These are phyloP conservation scores for Ophioninae sp. DNA, from an alignment of 2,888 invertebrate species.

Conservation along the genomic window DNA sequence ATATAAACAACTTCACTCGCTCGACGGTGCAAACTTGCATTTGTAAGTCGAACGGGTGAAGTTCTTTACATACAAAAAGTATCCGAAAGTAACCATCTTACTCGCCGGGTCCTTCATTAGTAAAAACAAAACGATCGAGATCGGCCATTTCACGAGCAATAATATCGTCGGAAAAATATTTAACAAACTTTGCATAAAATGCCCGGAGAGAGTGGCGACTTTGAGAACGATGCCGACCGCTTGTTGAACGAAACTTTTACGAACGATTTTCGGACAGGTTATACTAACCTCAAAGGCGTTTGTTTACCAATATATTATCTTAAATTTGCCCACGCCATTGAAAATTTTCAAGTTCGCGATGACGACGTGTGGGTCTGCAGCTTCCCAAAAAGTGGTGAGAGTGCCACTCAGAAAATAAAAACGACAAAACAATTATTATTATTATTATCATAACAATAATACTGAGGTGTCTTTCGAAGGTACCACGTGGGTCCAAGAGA, in stretches of 20 bases:
- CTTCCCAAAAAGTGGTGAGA: conserved; percentile 83
- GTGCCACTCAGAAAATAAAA: neutral
- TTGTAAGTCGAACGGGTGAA: neutral
- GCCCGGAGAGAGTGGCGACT: conserved; percentile 13
- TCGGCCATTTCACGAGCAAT: neutral
- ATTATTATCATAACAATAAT: neutral
- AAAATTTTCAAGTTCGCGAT: conserved; percentile 81
- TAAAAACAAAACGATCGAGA: neutral
- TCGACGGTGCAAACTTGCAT: conserved; percentile 12
- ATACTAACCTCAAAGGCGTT: conserved; percentile 75
- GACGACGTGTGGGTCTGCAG: conserved; percentile 83
- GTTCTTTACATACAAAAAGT: neutral
- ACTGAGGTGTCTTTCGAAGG: conserved; percentile 79
- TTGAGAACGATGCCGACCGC: conserved; percentile 64
- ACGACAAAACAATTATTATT: neutral
- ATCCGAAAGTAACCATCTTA: too few species aligned
- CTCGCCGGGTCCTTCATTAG: neutral
- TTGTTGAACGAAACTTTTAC: conserved; percentile 72
- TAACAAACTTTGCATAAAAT: neutral
- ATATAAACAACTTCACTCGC: conserved; percentile 35
- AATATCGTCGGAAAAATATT: neutral
- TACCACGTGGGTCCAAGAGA: conserved; percentile 90
- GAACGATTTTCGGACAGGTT: conserved; percentile 75
- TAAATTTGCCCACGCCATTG: conserved; percentile 79
- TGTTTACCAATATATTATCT: conserved; percentile 80